Evolutionary conservation across 1,140 invertebrate genomes (phyloP).

Genomic region (Leptopilina boulardi): DNA sequence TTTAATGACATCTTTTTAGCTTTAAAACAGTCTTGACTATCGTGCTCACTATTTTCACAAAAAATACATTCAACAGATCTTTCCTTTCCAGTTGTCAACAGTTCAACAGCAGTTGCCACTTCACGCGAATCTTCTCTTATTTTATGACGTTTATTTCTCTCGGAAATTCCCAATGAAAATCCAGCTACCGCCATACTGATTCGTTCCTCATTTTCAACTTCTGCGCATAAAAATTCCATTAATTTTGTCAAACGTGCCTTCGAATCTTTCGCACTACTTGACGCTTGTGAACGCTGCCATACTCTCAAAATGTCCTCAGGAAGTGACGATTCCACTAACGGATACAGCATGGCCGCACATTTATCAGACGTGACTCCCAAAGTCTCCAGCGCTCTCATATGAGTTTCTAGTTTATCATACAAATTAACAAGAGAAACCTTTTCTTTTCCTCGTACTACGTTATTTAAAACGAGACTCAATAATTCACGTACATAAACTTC

Average conservation of each 20-base stretch:
- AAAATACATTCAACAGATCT: not conserved
- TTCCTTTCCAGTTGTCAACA: not conserved
- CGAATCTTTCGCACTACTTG: not conserved
- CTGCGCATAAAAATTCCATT: not conserved
- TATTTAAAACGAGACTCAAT: constrained; percentile 37
- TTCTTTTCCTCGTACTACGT: not conserved
- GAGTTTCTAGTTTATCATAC: constrained; percentile 14
- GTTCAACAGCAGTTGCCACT: constrained; percentile 36
- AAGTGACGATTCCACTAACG: constrained; percentile 5
- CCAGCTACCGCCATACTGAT: not conserved
- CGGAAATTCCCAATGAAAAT: not conserved
- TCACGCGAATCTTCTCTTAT: not conserved
- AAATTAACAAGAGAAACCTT: not conserved
- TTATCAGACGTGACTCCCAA: constrained; percentile 41
- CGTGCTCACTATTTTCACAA: not conserved
- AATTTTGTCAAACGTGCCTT: not conserved
- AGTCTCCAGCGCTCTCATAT: not conserved
- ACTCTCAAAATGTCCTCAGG: constrained; percentile 19
- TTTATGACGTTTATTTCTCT: not conserved
- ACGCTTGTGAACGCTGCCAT: not conserved
- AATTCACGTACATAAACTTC: constrained; percentile 35
- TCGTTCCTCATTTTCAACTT: not conserved
- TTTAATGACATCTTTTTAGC: not conserved
- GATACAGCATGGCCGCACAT: constrained; percentile 42
- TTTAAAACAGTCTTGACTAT: not conserved